Evolutionary conservation across 2,888 invertebrate species (phyloP).

Genomic region (Trilocha varians): DNA sequence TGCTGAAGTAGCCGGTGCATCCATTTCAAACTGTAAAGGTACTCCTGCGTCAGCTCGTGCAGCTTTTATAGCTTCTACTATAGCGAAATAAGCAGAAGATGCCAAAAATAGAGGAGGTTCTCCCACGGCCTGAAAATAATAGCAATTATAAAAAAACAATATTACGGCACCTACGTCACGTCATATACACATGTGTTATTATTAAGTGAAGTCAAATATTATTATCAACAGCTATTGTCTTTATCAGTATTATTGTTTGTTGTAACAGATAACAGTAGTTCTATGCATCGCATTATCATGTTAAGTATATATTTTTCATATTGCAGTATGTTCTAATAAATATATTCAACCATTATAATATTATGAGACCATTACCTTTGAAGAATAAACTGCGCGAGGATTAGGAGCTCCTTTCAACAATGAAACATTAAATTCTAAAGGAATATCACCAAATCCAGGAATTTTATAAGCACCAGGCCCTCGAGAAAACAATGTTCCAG

Average conservation of each 20-base stretch:
- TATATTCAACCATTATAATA: too few relatives aligned
- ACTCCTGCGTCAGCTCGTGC: conserved; percentile 81
- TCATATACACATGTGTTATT: too few relatives aligned
- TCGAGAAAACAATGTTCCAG: conserved; percentile 79
- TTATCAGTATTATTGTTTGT: too few relatives aligned
- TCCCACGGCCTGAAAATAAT: conserved; percentile 86
- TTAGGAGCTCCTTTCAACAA: conserved; percentile 86
- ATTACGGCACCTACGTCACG: too few relatives aligned
- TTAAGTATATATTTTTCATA: too few relatives aligned
- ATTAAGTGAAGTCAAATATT: too few relatives aligned
- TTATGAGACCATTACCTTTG: conserved; percentile 77
- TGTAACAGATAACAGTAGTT: too few relatives aligned
- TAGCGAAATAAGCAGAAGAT: conserved; percentile 88
- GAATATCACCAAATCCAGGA: conserved; percentile 88
- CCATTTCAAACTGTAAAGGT: conserved; percentile 73
- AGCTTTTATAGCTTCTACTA: conserved; percentile 87
- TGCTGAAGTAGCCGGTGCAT: conserved; percentile 91
- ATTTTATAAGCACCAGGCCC: conserved; percentile 92
- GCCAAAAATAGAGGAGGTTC: conserved; percentile 95
- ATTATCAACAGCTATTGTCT: too few relatives aligned
- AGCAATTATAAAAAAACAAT: too few relatives aligned
- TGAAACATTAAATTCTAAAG: conserved; percentile 86
- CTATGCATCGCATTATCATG: too few relatives aligned
- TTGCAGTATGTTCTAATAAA: too few relatives aligned
- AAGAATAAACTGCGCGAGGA: conserved; percentile 88